Evolutionary conservation across 2,797 vertebrate genomes (phyloP).

Genomic region (Chiroxiphia lanceolata): DNA sequence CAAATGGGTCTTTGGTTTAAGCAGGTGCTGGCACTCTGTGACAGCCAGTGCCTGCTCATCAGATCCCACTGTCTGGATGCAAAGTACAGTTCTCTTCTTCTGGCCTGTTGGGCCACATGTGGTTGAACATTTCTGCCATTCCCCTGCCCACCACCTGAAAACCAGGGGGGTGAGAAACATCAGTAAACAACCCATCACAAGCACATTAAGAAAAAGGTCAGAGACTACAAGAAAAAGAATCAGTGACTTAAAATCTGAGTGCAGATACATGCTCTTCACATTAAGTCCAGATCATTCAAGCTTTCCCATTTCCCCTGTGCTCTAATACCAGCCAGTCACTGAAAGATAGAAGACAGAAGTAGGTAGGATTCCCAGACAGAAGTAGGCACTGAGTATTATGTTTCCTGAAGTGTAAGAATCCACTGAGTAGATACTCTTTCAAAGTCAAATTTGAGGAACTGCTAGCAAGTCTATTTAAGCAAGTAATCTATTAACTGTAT

Average conservation of each 20-base stretch:
- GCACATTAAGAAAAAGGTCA: not conserved
- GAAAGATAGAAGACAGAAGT: not conserved
- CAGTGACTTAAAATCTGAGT: not conserved
- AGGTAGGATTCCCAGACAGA: not conserved
- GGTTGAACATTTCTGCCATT: constrained; percentile 91
- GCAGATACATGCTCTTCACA: not conserved
- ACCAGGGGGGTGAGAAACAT: not conserved
- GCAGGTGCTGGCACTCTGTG: constrained; percentile 87
- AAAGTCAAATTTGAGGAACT: not conserved
- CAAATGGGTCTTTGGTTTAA: constrained; percentile 87
- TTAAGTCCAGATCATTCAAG: not conserved
- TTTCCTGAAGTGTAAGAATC: not conserved
- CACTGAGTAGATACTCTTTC: not conserved
- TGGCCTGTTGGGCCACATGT: constrained; percentile 87
- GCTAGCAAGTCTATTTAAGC: not conserved
- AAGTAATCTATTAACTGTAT: not conserved
- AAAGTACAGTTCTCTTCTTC: constrained; percentile 89
- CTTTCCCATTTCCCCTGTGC: not conserved
- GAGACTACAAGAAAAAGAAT: not conserved
- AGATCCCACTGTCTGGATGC: constrained; percentile 86
- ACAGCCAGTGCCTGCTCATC: constrained; percentile 90
- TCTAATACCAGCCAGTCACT: not conserved
- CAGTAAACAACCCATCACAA: not conserved
- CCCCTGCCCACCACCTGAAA: constrained; percentile 94
- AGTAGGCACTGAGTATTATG: not conserved